A percentile compares a stretch with the other conserved stretches of the same genome.
Evolutionary conservation across 2,888 invertebrate genomes (phyloP).

Genomic region (Rhingia rostrata): DNA sequence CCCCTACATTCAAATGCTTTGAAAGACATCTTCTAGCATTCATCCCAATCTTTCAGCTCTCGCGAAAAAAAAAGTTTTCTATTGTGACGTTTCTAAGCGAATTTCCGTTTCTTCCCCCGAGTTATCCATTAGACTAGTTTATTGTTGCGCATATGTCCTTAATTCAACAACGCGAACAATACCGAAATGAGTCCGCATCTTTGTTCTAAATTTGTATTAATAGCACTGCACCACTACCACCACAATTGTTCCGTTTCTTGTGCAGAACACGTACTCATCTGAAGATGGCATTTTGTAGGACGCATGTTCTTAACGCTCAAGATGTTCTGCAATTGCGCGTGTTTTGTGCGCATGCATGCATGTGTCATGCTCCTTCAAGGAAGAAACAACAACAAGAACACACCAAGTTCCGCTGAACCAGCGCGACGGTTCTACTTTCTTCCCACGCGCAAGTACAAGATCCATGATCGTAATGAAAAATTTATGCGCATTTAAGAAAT

Average conservation of each 20-base stretch:
- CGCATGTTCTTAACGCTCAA: conserved; percentile 40
- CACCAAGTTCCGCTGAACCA: conserved; percentile 1
- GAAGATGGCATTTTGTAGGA: not conserved
- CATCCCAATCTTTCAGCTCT: too few species aligned
- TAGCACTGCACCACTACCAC: conserved; percentile 24
- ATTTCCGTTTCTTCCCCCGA: not conserved
- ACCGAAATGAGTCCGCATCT: not conserved
- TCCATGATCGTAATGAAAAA: conserved; percentile 31
- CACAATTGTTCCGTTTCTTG: conserved; percentile 37
- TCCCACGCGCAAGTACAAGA: conserved; percentile 47
- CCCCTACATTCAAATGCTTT: too few species aligned
- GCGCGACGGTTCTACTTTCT: conserved; percentile 41
- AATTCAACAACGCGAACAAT: not conserved
- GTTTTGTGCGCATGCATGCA: conserved; percentile 45
- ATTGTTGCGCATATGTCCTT: not conserved
- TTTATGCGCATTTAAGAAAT: conserved; percentile 60
- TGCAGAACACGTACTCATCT: conserved; percentile 34
- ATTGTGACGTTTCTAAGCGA: not conserved
- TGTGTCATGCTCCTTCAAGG: conserved; percentile 33
- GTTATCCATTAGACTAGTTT: not conserved
- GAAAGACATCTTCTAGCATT: too few species aligned
- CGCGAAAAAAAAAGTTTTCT: not conserved
- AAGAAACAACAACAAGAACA: not conserved
- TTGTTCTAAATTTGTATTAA: conserved; percentile 40
- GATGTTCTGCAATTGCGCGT: conserved; percentile 60